Base-by-base conservation (phyloP, 2,888 invertebrate species). In the Drosophila ezoana region DNA sequence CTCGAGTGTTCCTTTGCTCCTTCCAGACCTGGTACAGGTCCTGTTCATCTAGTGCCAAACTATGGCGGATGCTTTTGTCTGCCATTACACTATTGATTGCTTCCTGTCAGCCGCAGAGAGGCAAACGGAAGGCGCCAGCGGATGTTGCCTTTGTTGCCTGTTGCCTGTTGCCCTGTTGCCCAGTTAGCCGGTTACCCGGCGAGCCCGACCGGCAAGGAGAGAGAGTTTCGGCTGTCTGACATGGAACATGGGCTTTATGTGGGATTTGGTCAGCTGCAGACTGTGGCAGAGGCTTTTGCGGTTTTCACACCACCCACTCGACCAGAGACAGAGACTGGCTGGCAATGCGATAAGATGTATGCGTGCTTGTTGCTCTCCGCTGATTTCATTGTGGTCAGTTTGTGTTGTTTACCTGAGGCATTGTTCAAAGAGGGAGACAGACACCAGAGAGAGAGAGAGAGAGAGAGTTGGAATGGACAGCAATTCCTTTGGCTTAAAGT, bases 21-120 rank as follows among this genome's bases (percentile, higher is more conserved):
- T 23, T 9, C 23, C 9, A 41, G 33, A 6, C 14, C 5, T 5
- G 13, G 14, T 18, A 8, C 23, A 40, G 38, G 40, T 38, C 23
- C 51, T 60, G 69, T 49, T 52, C 35, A 61, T 33, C 61, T 53
- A 57, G 51, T 43, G 68, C 49, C 68, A 76, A 76, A 71, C 66
- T 69, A 64, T 58, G 53, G 62, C 62, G 78, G 82, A 79, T 87
- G 82, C 85, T 69, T 76, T 81, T 88, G 89, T 89, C 87, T 77
- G 80, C 81, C 75, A 76, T 87, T 82, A 87, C 82, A 87, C 89
- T 89, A 89, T 89, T 89, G 89, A 89, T 88, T 88, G 78, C 87
- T 88, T 89, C 88, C 89, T 82, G 88, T 81, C 88, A 81, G 80
- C 80, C 81, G 68, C 88, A 80, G 80, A 65, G 67, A 75, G 76